phyloP scores from a whole-genome alignment of 1,140 invertebrate species.

The Vanessa atalanta region DNA sequence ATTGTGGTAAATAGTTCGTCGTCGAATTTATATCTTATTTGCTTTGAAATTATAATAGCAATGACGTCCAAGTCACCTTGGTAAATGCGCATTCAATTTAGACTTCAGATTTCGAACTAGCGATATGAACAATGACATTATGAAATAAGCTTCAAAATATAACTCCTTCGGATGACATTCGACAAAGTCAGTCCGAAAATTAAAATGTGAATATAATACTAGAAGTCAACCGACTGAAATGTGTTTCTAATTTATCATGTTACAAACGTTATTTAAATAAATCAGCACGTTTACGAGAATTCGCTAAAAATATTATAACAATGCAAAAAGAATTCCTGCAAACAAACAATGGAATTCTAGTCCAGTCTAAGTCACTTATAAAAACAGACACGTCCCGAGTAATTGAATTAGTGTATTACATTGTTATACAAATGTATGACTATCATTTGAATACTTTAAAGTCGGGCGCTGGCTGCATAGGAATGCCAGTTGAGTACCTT shows the following conservation, averaged over 20 bases:
- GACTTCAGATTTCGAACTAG: slow-evolving; percentile 15
- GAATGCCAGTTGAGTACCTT: slow-evolving; percentile 27
- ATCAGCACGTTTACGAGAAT: neutral
- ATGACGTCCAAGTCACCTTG: slow-evolving; percentile 33
- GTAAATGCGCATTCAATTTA: slow-evolving; percentile 10
- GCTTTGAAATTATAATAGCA: slow-evolving; percentile 18
- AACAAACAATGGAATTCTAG: slow-evolving; percentile 16
- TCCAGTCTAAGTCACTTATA: slow-evolving; percentile 17
- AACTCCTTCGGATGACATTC: neutral
- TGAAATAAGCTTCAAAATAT: slow-evolving; percentile 5
- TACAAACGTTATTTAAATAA: neutral
- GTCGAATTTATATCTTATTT: slow-evolving; percentile 13
- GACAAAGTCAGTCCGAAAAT: neutral
- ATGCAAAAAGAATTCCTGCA: slow-evolving; percentile 22
- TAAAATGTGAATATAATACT: neutral
- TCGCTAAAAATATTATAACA: slow-evolving; percentile 21
- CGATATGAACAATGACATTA: slow-evolving; percentile 21
- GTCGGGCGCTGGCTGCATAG: slow-evolving; percentile 31
- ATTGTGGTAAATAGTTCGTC: slow-evolving; percentile 5
- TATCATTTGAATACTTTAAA: slow-evolving; percentile 36
- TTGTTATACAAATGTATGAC: slow-evolving; percentile 37
- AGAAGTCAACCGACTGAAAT: slow-evolving; percentile 3
- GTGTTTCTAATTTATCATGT: neutral
- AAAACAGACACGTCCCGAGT: slow-evolving; percentile 31
- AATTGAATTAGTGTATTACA: slow-evolving; percentile 35